A percentile compares a stretch with the other conserved stretches of the same genome.
Evolutionary conservation across 2,797 vertebrate genomes (phyloP).

Genomic region (Cryptoprocta ferox): DNA sequence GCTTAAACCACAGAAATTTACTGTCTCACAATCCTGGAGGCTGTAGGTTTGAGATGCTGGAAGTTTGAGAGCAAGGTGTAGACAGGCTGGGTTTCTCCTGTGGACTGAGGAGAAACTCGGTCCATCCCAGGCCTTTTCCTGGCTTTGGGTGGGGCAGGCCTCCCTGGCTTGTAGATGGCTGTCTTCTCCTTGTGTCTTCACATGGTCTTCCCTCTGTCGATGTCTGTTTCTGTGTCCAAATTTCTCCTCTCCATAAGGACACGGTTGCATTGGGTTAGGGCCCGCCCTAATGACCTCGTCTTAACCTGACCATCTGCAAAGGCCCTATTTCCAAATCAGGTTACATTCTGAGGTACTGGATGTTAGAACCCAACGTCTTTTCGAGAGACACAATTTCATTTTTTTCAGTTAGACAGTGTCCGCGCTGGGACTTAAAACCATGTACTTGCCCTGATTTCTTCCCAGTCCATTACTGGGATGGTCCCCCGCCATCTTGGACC

Average conservation of each 20-base stretch:
- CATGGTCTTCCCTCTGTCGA: fast-evolving
- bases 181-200: neutral
- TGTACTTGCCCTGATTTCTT: neutral
- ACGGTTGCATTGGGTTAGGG: too few species aligned
- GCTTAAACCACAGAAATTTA: neutral
- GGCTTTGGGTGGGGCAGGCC: too few species aligned
- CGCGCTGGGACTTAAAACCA: neutral
- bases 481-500: too few species aligned
- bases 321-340: neutral
- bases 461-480: neutral
- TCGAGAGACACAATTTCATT: fast-evolving
- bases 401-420: neutral
- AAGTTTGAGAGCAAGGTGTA: neutral
- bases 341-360: too few species aligned
- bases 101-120: fast-evolving
- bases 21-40: neutral
- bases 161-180: neutral
- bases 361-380: neutral
- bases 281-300: neutral
- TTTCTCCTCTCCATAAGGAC: neutral
- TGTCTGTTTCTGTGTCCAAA: neutral
- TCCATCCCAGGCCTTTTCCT: too few species aligned
- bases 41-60: neutral
- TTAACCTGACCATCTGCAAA: neutral
- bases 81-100: too few species aligned